A percentile compares a stretch with the other conserved stretches of the same genome.
Evolutionary conservation across 2,113 vertebrate genomes (phyloP).

Genomic region (Danionella cerebrum): DNA sequence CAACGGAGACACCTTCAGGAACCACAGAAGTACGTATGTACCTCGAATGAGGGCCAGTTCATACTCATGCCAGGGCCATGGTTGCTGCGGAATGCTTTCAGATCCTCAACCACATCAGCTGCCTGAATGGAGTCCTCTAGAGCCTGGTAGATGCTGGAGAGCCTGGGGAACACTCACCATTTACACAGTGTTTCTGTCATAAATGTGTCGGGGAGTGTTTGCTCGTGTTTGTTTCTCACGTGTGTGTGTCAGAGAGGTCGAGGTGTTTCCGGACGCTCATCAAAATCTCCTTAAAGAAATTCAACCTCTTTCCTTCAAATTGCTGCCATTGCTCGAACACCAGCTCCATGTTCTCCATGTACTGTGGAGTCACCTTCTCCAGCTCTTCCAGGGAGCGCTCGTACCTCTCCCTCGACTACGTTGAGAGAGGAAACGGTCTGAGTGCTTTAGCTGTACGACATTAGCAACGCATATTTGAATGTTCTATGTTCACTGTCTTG

Average conservation of each 20-base stretch:
- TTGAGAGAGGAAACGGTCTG: too few relatives aligned
- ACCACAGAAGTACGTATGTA: slow-evolving; percentile 41
- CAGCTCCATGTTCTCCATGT: slow-evolving; percentile 98
- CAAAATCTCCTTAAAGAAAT: slow-evolving; percentile 84
- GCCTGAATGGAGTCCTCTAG: slow-evolving; percentile 81
- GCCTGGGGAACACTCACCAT: slow-evolving; percentile 59
- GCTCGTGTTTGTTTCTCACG: slow-evolving; percentile 54
- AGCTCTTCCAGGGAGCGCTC: slow-evolving; percentile 88
- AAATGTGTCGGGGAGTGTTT: background rate
- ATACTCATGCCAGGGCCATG: slow-evolving; percentile 94
- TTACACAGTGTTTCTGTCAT: background rate
- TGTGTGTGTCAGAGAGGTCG: slow-evolving; percentile 82
- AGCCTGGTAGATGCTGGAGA: slow-evolving; percentile 79
- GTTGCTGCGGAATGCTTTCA: slow-evolving; percentile 86
- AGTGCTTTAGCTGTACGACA: too few relatives aligned
- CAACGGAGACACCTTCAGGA: too few relatives aligned
- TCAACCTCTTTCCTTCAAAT: slow-evolving; percentile 86
- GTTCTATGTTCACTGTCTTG: too few relatives aligned
- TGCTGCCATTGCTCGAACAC: slow-evolving; percentile 96
- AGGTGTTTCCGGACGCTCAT: slow-evolving; percentile 88
- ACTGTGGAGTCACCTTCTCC: slow-evolving; percentile 82
- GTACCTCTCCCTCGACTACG: slow-evolving; percentile 92
- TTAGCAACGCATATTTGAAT: too few relatives aligned
- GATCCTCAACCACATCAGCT: slow-evolving; percentile 81
- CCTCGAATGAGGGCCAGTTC: slow-evolving; percentile 99